These are phyloP conservation scores for Acrocephalus scirpaceus DNA, from an alignment of 2,797 vertebrate genomes.

Conservation along the genomic window DNA sequence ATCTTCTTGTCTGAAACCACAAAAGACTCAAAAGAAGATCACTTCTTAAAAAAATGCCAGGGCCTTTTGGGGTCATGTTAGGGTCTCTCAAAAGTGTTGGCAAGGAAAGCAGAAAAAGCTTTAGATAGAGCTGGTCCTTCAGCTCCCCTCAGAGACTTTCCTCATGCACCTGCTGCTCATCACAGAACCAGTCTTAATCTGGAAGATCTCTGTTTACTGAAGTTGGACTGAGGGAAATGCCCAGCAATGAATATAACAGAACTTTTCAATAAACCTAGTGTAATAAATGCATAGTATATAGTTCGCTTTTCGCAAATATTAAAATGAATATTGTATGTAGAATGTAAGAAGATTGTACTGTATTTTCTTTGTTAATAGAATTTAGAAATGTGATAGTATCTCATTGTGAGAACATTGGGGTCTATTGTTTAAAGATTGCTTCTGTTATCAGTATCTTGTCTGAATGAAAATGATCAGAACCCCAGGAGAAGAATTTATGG, in stretches of 20 bases:
- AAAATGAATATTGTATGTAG: no score
- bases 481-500: no score
- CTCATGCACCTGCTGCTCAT: background rate
- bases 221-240: background rate
- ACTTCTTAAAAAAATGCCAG: background rate
- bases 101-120: background rate
- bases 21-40: background rate
- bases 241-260: background rate
- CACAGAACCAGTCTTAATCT: background rate
- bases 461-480: no score
- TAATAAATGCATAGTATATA: no score
- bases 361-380: no score
- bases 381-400: no score
- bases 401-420: no score
- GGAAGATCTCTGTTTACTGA: background rate
- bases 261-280: background rate
- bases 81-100: background rate
- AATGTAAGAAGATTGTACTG: no score
- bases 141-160: background rate
- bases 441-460: no score
- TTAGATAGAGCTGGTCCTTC: background rate
- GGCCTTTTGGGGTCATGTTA: background rate
- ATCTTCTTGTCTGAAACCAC: background rate
- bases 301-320: no score
- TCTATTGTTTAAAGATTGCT: no score